phyloP scores from a whole-genome alignment of 1,140 invertebrate species.

The Ceratoteleas bidentatus region DNA sequence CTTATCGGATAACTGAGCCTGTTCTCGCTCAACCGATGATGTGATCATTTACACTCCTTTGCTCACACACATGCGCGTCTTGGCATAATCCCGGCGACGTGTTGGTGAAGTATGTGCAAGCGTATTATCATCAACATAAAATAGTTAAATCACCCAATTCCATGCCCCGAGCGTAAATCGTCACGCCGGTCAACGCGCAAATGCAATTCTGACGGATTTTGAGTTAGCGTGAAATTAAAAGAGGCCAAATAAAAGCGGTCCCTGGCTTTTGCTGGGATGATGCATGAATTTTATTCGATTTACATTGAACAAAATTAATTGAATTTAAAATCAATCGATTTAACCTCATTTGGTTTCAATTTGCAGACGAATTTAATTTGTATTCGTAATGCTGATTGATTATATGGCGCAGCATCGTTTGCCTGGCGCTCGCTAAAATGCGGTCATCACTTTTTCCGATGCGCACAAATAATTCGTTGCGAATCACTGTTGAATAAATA shows the following conservation, averaged over 20 bases:
- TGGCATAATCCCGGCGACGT: conserved; percentile 7
- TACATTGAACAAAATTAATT: too few species aligned
- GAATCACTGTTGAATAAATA: too few species aligned
- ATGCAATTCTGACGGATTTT: conserved; percentile 18
- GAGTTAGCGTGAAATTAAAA: conserved; percentile 7
- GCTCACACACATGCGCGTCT: conserved; percentile 28
- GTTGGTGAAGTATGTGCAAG: conserved; percentile 20
- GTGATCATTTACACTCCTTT: conserved; percentile 61
- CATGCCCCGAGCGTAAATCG: too few species aligned
- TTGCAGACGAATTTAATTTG: too few species aligned
- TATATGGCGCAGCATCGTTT: too few species aligned
- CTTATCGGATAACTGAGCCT: conserved; percentile 59
- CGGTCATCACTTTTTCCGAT: too few species aligned
- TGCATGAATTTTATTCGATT: too few species aligned
- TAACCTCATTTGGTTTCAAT: too few species aligned
- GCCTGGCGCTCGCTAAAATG: too few species aligned
- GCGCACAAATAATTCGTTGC: too few species aligned
- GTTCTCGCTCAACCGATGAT: conserved; percentile 61
- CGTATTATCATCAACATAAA: conserved; percentile 36
- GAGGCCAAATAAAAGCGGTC: not conserved
- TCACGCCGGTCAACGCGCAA: conserved; percentile 2
- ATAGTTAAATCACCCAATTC: conserved; percentile 28
- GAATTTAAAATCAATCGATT: too few species aligned
- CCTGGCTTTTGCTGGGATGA: not conserved
- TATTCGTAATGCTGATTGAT: too few species aligned